These are phyloP conservation scores for Hydractinia echinata DNA, from an alignment of 30 jellyfish, hydroid and myxozoan genomes.

Conservation along the genomic window DNA sequence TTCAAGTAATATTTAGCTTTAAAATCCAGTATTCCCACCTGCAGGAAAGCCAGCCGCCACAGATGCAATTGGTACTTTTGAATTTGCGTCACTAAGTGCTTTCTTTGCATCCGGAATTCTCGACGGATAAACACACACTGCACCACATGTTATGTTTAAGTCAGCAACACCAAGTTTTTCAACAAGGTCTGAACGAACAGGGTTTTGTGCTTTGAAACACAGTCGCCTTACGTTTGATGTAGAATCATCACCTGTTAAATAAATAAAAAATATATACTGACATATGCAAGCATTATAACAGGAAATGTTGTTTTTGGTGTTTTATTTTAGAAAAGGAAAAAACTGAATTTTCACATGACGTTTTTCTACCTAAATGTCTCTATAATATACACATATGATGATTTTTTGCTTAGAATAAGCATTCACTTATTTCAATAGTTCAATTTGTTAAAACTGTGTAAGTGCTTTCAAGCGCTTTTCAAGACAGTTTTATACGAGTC, in stretches of 20 bases:
- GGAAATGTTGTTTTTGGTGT: background rate
- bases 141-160: constrained; percentile 86
- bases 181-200: constrained; percentile 68
- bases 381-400: too few relatives aligned
- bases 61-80: constrained; percentile 82
- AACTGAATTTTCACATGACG: too few relatives aligned
- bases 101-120: constrained; percentile 78
- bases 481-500: too few relatives aligned
- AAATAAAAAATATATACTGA: background rate
- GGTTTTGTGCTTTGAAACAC: constrained; percentile 91
- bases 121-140: constrained; percentile 88
- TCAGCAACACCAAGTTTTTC: constrained; percentile 65
- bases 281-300: background rate
- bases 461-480: too few relatives aligned
- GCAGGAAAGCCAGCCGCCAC: constrained; percentile 98
- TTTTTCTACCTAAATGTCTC: too few relatives aligned
- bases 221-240: constrained; percentile 66
- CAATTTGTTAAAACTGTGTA: too few relatives aligned
- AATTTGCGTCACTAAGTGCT: constrained; percentile 64
- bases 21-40: constrained; percentile 36
- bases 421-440: too few relatives aligned
- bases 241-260: constrained; percentile 78
- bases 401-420: too few relatives aligned
- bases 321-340: too few relatives aligned
- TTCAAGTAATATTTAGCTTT: background rate